phyloP scores from a whole-genome alignment of 2,888 invertebrate genomes.

The Scaptomyza polygonia region DNA sequence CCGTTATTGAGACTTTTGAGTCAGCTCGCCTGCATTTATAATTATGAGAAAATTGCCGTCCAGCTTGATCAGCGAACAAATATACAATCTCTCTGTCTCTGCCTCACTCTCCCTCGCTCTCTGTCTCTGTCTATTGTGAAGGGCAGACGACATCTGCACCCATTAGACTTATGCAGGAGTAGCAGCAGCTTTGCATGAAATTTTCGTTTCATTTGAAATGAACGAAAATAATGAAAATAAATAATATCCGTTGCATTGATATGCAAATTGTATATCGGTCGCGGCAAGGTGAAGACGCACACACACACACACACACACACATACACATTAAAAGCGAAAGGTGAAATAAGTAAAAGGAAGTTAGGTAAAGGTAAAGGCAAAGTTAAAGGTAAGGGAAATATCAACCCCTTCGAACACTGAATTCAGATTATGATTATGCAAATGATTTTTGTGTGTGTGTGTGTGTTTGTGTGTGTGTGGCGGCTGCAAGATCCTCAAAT shows the following conservation, averaged over 20 bases:
- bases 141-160: constrained; percentile 67
- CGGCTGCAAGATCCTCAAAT: constrained; percentile 48
- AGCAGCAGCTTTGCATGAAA: constrained; percentile 54
- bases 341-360: constrained; percentile 3
- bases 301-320: constrained; percentile 55
- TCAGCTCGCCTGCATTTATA: constrained; percentile 65
- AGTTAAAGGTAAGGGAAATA: constrained; percentile 39
- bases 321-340: constrained; percentile 61
- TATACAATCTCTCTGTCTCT: not conserved
- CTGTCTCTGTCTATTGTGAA: constrained; percentile 1
- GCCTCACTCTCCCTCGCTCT: not conserved
- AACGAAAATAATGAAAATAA: constrained; percentile 71
- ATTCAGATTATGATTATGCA: constrained; percentile 70
- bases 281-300: constrained; percentile 54
- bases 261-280: constrained; percentile 69
- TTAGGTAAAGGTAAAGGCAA: not conserved
- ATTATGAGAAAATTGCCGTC: constrained; percentile 70
- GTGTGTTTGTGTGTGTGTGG: constrained; percentile 13
- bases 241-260: constrained; percentile 80
- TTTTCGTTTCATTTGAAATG: constrained; percentile 61
- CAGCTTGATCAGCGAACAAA: constrained; percentile 14
- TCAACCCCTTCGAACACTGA: constrained; percentile 52
- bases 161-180: constrained; percentile 61
- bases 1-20: constrained; percentile 61
- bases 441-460: constrained; percentile 27